Conservation (phyloP, 2,797 vertebrate species). For the Cirrhinus mrigala region DNA sequence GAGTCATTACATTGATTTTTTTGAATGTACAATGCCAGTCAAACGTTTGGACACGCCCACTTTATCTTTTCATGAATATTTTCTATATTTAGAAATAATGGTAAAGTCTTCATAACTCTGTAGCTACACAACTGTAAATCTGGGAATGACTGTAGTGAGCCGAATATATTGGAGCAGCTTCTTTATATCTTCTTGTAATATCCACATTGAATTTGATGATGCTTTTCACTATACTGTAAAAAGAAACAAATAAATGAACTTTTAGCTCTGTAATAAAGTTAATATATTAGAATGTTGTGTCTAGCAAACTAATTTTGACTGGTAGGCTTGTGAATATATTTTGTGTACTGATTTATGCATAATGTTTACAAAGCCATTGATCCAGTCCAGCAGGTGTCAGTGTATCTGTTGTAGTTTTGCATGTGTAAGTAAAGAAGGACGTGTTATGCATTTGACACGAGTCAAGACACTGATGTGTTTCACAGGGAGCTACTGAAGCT, state of each 20-base stretch:
- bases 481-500: background rate
- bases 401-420: background rate
- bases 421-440: background rate
- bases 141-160: background rate
- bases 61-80: background rate
- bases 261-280: no score
- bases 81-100: background rate
- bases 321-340: background rate
- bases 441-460: background rate
- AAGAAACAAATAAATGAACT: no score
- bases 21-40: background rate
- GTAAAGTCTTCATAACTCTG: background rate
- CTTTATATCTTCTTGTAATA: no score
- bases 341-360: background rate
- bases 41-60: background rate
- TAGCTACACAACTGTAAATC: background rate
- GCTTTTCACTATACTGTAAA: no score
- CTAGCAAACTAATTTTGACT: background rate
- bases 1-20: no score
- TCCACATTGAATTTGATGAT: no score
- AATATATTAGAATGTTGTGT: background rate
- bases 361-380: background rate
- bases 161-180: background rate
- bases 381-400: slow-evolving; percentile 41
- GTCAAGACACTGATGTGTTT: background rate